Base-by-base conservation (phyloP, 2,113 vertebrate genomes). In the Halichoeres trimaculatus region DNA sequence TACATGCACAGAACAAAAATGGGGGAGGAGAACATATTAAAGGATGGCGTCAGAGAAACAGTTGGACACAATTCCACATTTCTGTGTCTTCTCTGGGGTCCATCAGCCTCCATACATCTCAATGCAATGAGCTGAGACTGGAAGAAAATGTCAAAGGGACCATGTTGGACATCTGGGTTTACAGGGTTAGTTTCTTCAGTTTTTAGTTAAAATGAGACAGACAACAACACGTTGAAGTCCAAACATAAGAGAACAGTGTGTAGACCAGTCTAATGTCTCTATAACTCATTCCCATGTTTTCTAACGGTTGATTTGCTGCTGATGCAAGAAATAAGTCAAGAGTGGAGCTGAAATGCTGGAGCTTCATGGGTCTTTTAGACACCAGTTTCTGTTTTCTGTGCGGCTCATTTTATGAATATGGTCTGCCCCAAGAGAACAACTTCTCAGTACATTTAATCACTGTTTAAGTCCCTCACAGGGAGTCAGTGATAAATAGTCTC, bases 1-100 rank as follows among this genome's bases (percentile, higher is more conserved):
- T 94, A 96, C 95, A 96, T 96, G 96, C 95, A 95, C 95, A 93
- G 95, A 95, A 87, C 93, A 93, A 85, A 84, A 84, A 43, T 20
- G 20, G 0, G 54, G 78, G 70, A 81, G 89, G 73, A 75, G 76
- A 51, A 67, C 83, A 91, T 78, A 51, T 85, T 69, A 87, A 61
- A 80, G 71, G 48, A 83, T 70, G 81, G 65, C 84, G 74, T 90
- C 77, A 81, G 83, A 86, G 70, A 87, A 78, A 76, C 62, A 85
- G 55, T 56, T 23, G 70, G 65, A 80, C 61, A 86, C 64, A 20
- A 54, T 34, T 67, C n/a, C 7, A 76, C 65, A 77, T 71, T 72
- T 86, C 73, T 71, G 79, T 69, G 74, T 64, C 61, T 74, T 55
- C 47, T 53, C 24, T 81, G 36, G 51, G 55, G 19, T 54, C 63